Evolutionary conservation across 1,140 invertebrate genomes (phyloP).

Genomic region (Chironomus striatipennis): DNA sequence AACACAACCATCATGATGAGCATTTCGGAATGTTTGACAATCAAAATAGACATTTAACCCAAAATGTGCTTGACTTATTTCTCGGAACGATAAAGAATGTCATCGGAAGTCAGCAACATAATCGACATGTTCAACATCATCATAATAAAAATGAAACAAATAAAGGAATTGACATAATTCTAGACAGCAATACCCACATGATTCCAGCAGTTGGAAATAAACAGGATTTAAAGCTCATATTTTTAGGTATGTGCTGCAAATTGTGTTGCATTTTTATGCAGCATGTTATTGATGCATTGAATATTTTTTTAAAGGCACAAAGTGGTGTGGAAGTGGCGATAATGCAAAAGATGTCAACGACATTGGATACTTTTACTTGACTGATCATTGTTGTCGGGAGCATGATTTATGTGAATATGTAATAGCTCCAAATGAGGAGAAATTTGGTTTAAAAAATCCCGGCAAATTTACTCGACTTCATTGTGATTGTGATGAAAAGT

Average conservation of each 20-base stretch:
- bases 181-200: background rate
- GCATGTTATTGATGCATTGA: too few relatives aligned
- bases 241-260: slow-evolving; percentile 21
- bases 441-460: slow-evolving; percentile 24
- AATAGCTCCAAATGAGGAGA: slow-evolving; percentile 43
- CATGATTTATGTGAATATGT: slow-evolving; percentile 58
- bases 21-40: background rate
- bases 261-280: too few relatives aligned
- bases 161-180: background rate
- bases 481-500: slow-evolving; percentile 54
- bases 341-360: slow-evolving; percentile 54
- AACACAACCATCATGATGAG: too few relatives aligned
- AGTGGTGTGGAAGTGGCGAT: slow-evolving; percentile 59
- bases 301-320: too few relatives aligned
- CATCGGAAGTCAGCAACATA: background rate
- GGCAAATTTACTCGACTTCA: slow-evolving; percentile 37
- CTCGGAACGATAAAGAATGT: background rate
- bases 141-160: background rate
- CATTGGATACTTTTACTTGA: slow-evolving; percentile 49
- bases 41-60: background rate
- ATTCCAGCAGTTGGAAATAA: background rate
- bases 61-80: background rate
- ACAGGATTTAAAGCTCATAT: background rate
- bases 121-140: background rate
- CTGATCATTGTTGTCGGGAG: slow-evolving; percentile 61